phyloP scores from a whole-genome alignment of 1,140 invertebrate genomes.

The Metopolophium dirhodum region DNA sequence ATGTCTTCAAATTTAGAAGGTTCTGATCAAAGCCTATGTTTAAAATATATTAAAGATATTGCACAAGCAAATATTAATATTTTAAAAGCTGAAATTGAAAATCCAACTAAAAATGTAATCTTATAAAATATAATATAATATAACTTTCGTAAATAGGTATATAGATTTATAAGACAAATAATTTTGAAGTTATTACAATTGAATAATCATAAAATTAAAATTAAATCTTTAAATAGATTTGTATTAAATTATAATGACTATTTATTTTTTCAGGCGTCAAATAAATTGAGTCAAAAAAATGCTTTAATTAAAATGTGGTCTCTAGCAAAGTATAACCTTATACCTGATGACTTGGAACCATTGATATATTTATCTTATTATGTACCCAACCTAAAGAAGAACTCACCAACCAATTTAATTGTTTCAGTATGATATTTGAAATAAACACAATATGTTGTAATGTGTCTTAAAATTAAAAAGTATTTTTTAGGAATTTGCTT shows the following conservation, averaged over 20 bases:
- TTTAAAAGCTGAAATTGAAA: constrained; percentile 40
- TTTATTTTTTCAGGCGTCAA: neutral
- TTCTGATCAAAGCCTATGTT: neutral
- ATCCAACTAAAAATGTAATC: neutral
- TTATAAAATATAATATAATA: neutral
- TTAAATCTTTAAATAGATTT: neutral
- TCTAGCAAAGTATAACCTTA: constrained; percentile 12
- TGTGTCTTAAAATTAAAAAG: neutral
- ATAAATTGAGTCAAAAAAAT: neutral
- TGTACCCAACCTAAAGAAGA: neutral
- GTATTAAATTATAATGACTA: neutral
- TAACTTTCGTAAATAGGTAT: neutral
- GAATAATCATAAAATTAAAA: neutral
- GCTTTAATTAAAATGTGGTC: constrained; percentile 44
- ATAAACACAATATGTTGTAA: neutral
- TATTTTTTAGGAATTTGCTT: constrained; percentile 30
- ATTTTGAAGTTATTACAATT: neutral
- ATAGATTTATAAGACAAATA: neutral
- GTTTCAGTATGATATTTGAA: constrained; percentile 44
- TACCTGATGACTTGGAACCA: constrained; percentile 36
- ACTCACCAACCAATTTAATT: neutral
- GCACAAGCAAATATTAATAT: neutral
- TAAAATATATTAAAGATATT: constrained; percentile 20
- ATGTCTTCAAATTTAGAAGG: neutral
- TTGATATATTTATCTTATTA: constrained; percentile 52